These are phyloP conservation scores for Blastobasis adustella DNA, from an alignment of 2,888 invertebrate genomes.

Conservation along the genomic window DNA sequence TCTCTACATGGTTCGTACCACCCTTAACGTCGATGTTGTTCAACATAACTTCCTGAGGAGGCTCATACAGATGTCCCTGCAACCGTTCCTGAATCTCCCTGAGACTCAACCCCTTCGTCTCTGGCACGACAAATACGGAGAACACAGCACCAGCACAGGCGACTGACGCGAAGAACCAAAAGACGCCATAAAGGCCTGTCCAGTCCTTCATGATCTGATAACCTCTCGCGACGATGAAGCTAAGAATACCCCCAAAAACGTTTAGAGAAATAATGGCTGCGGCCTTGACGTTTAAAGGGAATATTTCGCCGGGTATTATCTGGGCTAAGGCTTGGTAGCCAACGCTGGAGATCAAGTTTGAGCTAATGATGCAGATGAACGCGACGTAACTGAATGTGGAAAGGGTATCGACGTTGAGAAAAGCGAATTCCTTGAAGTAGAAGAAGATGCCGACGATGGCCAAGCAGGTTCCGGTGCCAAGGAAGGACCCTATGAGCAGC, in stretches of 20 bases:
- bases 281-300: constrained; percentile 73
- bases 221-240: constrained; percentile 61
- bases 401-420: constrained; percentile 24
- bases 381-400: constrained; percentile 41
- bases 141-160: constrained; percentile 64
- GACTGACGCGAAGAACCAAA: constrained; percentile 56
- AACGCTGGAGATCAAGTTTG: constrained; percentile 34
- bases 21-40: not conserved
- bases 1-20: not conserved
- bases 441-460: constrained; percentile 46
- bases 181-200: constrained; percentile 61
- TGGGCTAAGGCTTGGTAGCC: constrained; percentile 67
- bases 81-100: constrained; percentile 70
- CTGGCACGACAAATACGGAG: constrained; percentile 64
- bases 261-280: constrained; percentile 62
- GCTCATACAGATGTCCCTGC: constrained; percentile 43
- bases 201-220: constrained; percentile 64
- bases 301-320: constrained; percentile 69
- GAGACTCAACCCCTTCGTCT: constrained; percentile 73
- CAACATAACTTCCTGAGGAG: constrained; percentile 14
- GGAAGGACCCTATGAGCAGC: constrained; percentile 51
- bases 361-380: constrained; percentile 52
- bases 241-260: constrained; percentile 58
- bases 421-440: constrained; percentile 35
- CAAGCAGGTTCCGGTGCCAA: constrained; percentile 35